Evolutionary conservation across 2,113 vertebrate genomes (phyloP).

Genomic region (Onychostoma macrolepis): DNA sequence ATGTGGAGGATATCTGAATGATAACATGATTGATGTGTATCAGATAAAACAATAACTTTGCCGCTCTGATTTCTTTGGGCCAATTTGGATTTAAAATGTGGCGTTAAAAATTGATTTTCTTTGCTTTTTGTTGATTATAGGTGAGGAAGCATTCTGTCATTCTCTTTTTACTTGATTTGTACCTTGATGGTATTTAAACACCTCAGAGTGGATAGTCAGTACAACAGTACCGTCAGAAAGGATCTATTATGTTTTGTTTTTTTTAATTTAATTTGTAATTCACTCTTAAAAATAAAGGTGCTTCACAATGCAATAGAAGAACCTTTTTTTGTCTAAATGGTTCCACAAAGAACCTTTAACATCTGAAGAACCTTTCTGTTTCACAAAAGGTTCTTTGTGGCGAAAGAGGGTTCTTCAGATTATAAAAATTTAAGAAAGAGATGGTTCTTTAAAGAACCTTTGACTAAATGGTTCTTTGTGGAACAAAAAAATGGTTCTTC

Average conservation of each 20-base stretch:
- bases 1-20: constrained; percentile 54
- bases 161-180: background rate
- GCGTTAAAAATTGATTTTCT: background rate
- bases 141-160: background rate
- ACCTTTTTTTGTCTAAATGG: too few species aligned
- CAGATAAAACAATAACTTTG: constrained; percentile 51
- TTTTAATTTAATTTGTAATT: background rate
- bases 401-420: too few species aligned
- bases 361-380: too few species aligned
- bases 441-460: too few species aligned
- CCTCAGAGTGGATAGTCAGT: background rate
- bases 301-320: too few species aligned
- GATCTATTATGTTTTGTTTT: background rate
- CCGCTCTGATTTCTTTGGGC: background rate
- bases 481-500: too few species aligned
- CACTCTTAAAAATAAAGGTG: too few species aligned
- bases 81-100: background rate
- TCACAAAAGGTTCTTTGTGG: too few species aligned
- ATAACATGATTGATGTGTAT: constrained; percentile 56
- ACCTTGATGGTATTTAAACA: background rate
- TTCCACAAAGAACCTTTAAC: too few species aligned
- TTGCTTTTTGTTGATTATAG: background rate
- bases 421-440: too few species aligned
- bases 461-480: too few species aligned
- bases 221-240: background rate